Evolutionary conservation across 2,888 invertebrate species (phyloP).

Genomic region (Argyresthia albistria): DNA sequence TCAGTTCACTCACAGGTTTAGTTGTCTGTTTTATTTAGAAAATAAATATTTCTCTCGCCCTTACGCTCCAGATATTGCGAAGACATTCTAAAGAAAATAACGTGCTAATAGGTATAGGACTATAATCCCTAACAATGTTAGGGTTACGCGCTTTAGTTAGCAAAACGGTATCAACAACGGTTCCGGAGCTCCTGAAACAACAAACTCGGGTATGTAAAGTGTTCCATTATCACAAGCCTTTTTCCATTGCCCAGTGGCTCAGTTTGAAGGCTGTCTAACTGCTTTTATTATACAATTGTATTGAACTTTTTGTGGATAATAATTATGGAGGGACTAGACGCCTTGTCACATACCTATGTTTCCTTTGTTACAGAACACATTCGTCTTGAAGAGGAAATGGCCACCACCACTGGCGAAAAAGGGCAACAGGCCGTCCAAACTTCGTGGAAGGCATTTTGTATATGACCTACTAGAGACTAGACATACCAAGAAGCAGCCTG

Average conservation of each 20-base stretch:
- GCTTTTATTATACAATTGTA: too few relatives aligned
- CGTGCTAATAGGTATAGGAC: too few relatives aligned
- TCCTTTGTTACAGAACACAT: constrained; percentile 76
- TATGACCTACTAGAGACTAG: constrained; percentile 83
- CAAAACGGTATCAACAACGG: constrained; percentile 17
- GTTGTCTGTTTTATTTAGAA: too few relatives aligned
- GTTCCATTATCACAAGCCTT: background rate
- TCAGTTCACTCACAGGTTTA: too few relatives aligned
- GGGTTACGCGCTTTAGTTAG: constrained; percentile 27
- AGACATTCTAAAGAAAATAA: too few relatives aligned
- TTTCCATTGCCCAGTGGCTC: too few relatives aligned
- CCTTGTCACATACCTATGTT: too few relatives aligned
- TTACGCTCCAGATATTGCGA: too few relatives aligned
- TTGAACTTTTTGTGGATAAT: too few relatives aligned
- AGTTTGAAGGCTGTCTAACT: too few relatives aligned
- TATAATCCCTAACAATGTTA: constrained; percentile 24
- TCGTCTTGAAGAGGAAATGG: constrained; percentile 77
- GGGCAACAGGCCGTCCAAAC: constrained; percentile 53
- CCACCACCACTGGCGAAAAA: constrained; percentile 74
- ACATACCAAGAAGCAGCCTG: constrained; percentile 53
- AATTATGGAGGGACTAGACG: too few relatives aligned
- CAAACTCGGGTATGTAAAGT: constrained; percentile 41
- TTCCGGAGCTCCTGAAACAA: constrained; percentile 28
- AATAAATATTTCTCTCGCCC: too few relatives aligned
- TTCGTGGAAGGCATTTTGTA: constrained; percentile 76